phyloP scores from a whole-genome alignment of 2,113 vertebrate species.

The Cettia cetti region DNA sequence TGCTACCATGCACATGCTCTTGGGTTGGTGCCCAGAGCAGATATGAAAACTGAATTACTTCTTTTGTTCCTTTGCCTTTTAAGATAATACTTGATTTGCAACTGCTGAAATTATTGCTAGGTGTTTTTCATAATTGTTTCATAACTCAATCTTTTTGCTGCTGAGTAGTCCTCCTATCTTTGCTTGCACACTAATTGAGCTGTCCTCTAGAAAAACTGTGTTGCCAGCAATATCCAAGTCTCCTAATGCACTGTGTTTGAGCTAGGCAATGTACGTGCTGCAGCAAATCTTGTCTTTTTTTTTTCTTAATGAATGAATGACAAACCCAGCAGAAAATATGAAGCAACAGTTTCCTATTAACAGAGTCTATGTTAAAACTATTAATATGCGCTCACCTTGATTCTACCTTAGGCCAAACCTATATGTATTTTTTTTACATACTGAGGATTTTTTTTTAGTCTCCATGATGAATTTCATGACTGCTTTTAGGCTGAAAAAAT shows the following conservation, averaged over 20 bases:
- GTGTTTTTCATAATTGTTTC: background rate
- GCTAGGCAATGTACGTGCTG: background rate
- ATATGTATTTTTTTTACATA: background rate
- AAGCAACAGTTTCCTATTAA: background rate
- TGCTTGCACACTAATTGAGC: background rate
- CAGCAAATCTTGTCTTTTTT: background rate
- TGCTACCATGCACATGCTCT: background rate
- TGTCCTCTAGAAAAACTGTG: background rate
- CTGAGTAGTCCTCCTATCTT: background rate
- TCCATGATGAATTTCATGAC: background rate
- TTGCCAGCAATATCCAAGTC: background rate
- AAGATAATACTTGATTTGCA: constrained; percentile 26
- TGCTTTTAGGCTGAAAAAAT: background rate
- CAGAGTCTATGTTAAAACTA: background rate
- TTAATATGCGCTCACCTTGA: background rate
- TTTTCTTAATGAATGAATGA: background rate
- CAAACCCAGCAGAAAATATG: background rate
- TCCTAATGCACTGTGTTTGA: background rate
- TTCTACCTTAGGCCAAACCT: background rate
- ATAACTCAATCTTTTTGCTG: background rate
- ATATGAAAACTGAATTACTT: background rate
- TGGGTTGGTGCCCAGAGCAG: constrained; percentile 28
- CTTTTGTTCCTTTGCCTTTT: constrained; percentile 34
- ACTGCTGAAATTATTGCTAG: background rate
- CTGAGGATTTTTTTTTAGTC: background rate